Percentiles rank a stretch among this genome's conserved stretches.
These are phyloP conservation scores for Nipponacmea schrenckii DNA, from an alignment of 2,888 invertebrate species.

Conservation along the genomic window DNA sequence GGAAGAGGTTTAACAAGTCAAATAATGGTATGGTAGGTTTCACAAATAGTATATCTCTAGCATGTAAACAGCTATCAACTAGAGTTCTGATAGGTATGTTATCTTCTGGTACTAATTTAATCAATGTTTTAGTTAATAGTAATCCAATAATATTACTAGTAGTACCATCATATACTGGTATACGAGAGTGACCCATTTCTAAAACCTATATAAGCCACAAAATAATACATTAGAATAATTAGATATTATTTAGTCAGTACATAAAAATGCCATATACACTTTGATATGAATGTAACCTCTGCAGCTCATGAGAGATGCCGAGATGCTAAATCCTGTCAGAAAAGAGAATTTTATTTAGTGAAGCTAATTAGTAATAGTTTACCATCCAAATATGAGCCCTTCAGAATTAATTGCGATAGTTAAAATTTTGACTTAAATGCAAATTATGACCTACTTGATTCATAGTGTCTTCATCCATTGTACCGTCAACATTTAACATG, in stretches of 20 bases:
- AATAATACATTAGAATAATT: background rate
- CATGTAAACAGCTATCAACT: conserved; percentile 39
- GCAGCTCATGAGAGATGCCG: background rate
- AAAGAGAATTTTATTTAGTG: too few relatives aligned
- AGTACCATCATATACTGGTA: conserved; percentile 60
- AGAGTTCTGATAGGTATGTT: conserved; percentile 50
- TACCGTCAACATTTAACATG: conserved; percentile 52
- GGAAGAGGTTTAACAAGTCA: conserved; percentile 65
- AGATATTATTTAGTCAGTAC: background rate
- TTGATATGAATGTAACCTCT: background rate
- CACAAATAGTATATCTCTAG: conserved; percentile 45
- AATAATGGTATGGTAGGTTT: conserved; percentile 58
- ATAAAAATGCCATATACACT: background rate
- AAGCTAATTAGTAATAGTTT: too few relatives aligned
- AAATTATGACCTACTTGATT: conserved; percentile 37
- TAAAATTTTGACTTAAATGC: too few relatives aligned
- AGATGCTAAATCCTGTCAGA: too few relatives aligned
- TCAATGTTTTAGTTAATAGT: conserved; percentile 61
- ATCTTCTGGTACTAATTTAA: conserved; percentile 58
- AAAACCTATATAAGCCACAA: conserved; percentile 45
- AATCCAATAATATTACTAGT: conserved; percentile 55
- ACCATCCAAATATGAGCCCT: too few relatives aligned
- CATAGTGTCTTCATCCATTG: conserved; percentile 53
- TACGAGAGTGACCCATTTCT: conserved; percentile 54
- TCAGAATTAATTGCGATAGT: too few relatives aligned